phyloP scores from a whole-genome alignment of 1,140 invertebrate species.

The Metopolophium dirhodum region DNA sequence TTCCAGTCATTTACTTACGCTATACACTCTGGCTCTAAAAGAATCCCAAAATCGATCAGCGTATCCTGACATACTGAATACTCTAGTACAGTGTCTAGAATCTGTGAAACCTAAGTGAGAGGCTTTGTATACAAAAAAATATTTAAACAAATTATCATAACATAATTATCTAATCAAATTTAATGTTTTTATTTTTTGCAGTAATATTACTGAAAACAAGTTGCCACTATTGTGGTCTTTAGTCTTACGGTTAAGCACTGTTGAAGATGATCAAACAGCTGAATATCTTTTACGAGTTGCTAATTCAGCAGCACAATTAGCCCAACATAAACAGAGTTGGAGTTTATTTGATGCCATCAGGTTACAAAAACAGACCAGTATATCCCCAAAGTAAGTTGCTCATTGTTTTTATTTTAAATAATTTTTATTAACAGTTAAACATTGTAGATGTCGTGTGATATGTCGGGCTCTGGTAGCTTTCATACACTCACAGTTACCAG shows the following conservation, averaged over 20 bases:
- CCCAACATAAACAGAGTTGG: slow-evolving; percentile 69
- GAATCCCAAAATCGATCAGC: slow-evolving; percentile 63
- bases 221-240: slow-evolving; percentile 70
- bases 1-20: slow-evolving; percentile 64
- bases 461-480: slow-evolving; percentile 54
- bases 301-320: slow-evolving; percentile 64
- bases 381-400: slow-evolving; percentile 66
- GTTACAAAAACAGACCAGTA: slow-evolving; percentile 68
- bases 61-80: slow-evolving; percentile 65
- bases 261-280: slow-evolving; percentile 62
- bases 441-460: slow-evolving; percentile 54
- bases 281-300: slow-evolving; percentile 64
- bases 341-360: slow-evolving; percentile 73
- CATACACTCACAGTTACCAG: slow-evolving; percentile 53
- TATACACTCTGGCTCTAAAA: slow-evolving; percentile 66
- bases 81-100: slow-evolving; percentile 65
- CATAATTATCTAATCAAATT: not conserved
- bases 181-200: slow-evolving; percentile 61
- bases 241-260: slow-evolving; percentile 66
- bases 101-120: slow-evolving; percentile 66
- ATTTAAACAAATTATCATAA: not conserved
- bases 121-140: not conserved
- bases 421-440: not conserved
- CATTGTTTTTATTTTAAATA: not conserved
- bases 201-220: slow-evolving; percentile 68